Evolutionary conservation across 2,113 vertebrate species (phyloP), one percentile per base, ranked within the genome.

Genomic region (Lamprotornis superbus): DNA sequence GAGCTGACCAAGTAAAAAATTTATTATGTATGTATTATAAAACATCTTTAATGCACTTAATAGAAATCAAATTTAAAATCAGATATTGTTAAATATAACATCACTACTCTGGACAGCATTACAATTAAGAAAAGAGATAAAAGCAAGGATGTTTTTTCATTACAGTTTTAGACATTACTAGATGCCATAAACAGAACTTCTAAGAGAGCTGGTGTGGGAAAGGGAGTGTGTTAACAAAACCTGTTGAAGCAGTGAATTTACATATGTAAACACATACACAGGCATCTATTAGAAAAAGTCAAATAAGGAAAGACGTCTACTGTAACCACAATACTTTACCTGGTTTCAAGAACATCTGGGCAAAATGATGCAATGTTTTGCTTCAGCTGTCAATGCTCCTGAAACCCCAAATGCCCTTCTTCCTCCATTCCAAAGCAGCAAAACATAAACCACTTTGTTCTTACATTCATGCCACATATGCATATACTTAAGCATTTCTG

Each of bases 221-320:
- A 46, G 5, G 2, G 1, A 21, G 4, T 37, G 8, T 42, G 50
- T 87, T 44, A 82, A 59, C 10, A 68, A 67, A 52, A 81, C 3
- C 15, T 6, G n/a, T 3, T 40, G 27, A 78, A 88, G 33, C 27
- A 39, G 16, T 59, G 15, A 37, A 25, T 63, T 84, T 47, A 42
- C 6, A 31, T 15, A 56, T 10, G 17, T 7, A 69, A 74, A 28
- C 15, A 56, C 0, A 0, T 42, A 39, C 8, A 63, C 5, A 40
- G 27, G 23, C 12, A 67, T 18, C 25, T 76, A 75, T 18, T 31
- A 85, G 39, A 60, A 64, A 47, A 33, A 9, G 15, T 61, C 46
- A 83, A 65, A 37, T 21, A 64, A 50, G 7, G 10, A 33, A 60
- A 87, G 23, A 44, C 33, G 10, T 10, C 2, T 27, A 46, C 31